Percentiles rank a stretch among this genome's conserved stretches.
phyloP scores from a whole-genome alignment of 2,888 invertebrate species.

The Athalia cordata region DNA sequence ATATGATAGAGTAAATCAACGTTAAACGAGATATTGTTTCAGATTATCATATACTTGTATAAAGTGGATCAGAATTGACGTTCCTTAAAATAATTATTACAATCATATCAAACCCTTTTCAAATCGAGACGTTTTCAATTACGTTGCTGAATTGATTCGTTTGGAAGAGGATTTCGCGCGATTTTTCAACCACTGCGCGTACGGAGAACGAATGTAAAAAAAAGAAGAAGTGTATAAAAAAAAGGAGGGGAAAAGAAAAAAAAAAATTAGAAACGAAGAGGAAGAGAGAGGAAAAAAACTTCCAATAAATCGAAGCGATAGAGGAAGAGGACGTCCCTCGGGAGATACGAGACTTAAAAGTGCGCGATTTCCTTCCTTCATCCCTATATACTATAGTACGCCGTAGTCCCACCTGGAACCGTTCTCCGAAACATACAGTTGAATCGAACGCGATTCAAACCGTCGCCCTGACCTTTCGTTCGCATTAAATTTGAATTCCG shows the following conservation, averaged over 20 bases:
- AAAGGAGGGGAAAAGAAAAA: too few relatives aligned
- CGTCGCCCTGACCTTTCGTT: constrained; percentile 33
- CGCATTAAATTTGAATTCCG: constrained; percentile 31
- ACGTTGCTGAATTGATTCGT: constrained; percentile 37
- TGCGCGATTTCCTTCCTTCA: constrained; percentile 34
- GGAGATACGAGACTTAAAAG: constrained; percentile 42
- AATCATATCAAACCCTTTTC: constrained; percentile 32
- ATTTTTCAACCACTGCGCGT: constrained; percentile 27
- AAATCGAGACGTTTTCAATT: constrained; percentile 41
- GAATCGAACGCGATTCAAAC: constrained; percentile 33
- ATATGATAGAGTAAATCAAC: too few relatives aligned
- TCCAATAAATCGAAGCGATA: constrained; percentile 38
- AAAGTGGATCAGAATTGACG: too few relatives aligned
- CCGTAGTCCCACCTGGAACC: constrained; percentile 24
- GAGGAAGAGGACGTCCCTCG: constrained; percentile 39
- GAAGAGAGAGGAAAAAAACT: constrained; percentile 20
- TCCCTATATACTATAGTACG: background rate
- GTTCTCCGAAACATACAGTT: constrained; percentile 38
- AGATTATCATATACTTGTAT: background rate
- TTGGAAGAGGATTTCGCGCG: constrained; percentile 27
- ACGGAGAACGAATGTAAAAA: background rate
- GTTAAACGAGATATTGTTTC: constrained; percentile 20
- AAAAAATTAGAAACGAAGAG: background rate
- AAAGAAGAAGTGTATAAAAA: background rate
- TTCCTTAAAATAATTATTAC: background rate